phyloP scores from a whole-genome alignment of 2,888 invertebrate species.

The Monoplex corrugatus region DNA sequence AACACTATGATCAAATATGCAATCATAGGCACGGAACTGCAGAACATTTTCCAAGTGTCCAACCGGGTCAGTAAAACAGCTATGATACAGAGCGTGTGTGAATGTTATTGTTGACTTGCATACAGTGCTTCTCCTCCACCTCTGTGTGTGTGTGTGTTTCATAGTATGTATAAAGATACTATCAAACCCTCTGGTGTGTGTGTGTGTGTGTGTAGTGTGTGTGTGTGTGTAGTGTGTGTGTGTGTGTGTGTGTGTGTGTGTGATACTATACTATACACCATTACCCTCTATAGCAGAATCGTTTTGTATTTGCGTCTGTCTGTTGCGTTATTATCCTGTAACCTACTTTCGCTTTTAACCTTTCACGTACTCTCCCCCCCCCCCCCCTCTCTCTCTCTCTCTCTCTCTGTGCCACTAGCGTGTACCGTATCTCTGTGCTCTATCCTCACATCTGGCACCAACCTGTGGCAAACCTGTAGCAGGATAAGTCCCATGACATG shows the following conservation, averaged over 20 bases:
- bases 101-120: background rate
- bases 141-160: background rate
- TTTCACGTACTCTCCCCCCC: background rate
- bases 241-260: no score
- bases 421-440: no score
- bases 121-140: background rate
- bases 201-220: no score
- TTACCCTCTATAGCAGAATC: no score
- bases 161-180: no score
- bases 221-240: no score
- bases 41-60: slow-evolving; percentile 98
- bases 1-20: slow-evolving; percentile 99
- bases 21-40: slow-evolving; percentile 97
- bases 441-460: no score
- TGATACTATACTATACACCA: no score
- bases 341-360: slow-evolving; percentile 26
- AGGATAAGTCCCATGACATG: background rate
- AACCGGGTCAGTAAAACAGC: slow-evolving; percentile 67
- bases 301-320: background rate
- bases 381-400: background rate
- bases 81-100: background rate
- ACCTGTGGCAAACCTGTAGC: no score
- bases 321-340: no score
- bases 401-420: no score
- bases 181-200: no score